Conservation (phyloP, 37 sponge, comb jelly and placozoan genomes). For the Chondrosia reniformis region DNA sequence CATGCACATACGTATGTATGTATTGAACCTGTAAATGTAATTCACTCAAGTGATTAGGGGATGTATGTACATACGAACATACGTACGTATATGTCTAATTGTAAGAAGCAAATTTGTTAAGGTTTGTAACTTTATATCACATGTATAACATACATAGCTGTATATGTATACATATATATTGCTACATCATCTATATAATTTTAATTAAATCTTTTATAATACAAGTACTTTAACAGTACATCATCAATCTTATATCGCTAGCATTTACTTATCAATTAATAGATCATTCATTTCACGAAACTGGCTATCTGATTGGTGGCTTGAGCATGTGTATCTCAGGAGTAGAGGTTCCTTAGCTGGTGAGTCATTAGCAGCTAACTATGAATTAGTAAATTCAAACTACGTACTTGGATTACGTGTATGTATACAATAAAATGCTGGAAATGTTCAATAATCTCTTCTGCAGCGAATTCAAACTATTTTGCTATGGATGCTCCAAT, state of each 20-base stretch:
- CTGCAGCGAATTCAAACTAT: slow-evolving; percentile 75
- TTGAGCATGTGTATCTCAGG: slow-evolving; percentile 63
- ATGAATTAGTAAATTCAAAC: background rate
- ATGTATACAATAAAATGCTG: too few relatives aligned
- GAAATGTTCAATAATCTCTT: too few relatives aligned
- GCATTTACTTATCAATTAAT: too few relatives aligned
- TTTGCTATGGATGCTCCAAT: slow-evolving; percentile 15
- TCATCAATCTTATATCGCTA: too few relatives aligned
- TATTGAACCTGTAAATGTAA: background rate
- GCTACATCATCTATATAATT: too few relatives aligned
- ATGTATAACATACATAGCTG: background rate
- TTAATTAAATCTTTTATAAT: too few relatives aligned
- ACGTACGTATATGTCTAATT: background rate
- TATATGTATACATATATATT: background rate
- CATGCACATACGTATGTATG: background rate
- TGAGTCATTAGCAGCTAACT: slow-evolving; percentile 26
- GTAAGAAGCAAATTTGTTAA: too few relatives aligned
- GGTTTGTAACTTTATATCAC: too few relatives aligned
- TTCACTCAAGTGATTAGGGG: too few relatives aligned
- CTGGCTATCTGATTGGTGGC: slow-evolving; percentile 68
- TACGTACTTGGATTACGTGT: background rate
- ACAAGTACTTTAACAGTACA: too few relatives aligned
- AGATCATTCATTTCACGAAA: slow-evolving; percentile 36
- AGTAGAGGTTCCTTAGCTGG: slow-evolving; percentile 42
- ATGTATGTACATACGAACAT: background rate